Base-by-base conservation (phyloP, 1,140 invertebrate species). In the Phthorimaea operculella region DNA sequence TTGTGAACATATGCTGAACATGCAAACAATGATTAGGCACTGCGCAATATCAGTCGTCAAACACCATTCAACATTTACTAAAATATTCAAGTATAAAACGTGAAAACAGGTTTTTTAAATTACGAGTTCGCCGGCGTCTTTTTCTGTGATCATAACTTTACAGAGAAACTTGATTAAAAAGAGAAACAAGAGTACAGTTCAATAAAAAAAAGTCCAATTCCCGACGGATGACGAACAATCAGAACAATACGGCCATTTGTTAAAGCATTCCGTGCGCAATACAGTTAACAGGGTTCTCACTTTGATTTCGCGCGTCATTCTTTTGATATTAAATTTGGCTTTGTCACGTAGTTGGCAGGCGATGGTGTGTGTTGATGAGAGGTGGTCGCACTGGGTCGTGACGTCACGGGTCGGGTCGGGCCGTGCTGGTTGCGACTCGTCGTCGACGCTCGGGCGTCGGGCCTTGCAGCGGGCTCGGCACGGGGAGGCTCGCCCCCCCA, bases 291-390 rank as follows among this genome's bases (percentile, higher is more conserved):
- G 15, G 44, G 53, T 39, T 58, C 36, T 53, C 18, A 42, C 36
- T 39, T 39, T 39, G 36, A 39, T 39, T 50, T 18, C 14, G 33
- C 28, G 59, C 64, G 58, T 63, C 54, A 68, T 70, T 69, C 60
- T 57, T 63, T 68, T 60, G 60, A 61, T 60, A 68, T 68, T 67
- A 68, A 66, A 69, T 69, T 69, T 67, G 60, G 60, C 54, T 51
- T 64, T 53, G 64, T 71, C 64, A 75, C 68, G 65, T 71, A 70
- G 55, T 17, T 18, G 45, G 45, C 45, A 42, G 39, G 11, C 39
- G 11, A n/a, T 42, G 39, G 11, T 28, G 21, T 28, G 21, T 28
- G 21, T 28, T 28, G 21, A 28, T 28, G 21, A 6, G 21, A 28
- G 21, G 21, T 28, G 21, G 21, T 28, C 21, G 21, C 21, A 28